Conservation (phyloP, 1,140 invertebrate genomes). For the Hyphantria cunea region DNA sequence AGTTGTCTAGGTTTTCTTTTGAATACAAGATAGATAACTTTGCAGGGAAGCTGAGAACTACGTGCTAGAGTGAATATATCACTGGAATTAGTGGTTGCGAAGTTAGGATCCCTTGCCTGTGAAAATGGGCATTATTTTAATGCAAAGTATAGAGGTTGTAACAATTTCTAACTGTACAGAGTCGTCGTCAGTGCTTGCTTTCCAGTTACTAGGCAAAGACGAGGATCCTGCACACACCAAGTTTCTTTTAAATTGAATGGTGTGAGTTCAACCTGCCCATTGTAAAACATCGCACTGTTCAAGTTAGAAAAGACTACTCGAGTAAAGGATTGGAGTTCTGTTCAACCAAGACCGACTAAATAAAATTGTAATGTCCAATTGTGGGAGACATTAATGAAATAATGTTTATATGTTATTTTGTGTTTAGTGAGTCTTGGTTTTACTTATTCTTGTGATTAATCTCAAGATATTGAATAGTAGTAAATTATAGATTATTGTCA, state of each 20-base stretch:
- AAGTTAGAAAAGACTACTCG: constrained; percentile 79
- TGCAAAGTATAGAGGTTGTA: constrained; percentile 94
- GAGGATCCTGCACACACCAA: constrained; percentile 66
- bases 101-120: constrained; percentile 82
- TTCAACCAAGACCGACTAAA: constrained; percentile 82
- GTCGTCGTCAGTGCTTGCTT: constrained; percentile 54
- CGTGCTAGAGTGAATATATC: constrained; percentile 73
- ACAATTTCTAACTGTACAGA: constrained; percentile 77
- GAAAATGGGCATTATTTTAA: constrained; percentile 93
- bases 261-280: constrained; percentile 70
- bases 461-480: constrained; percentile 47
- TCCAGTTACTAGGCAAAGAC: constrained; percentile 38
- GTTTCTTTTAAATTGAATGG: constrained; percentile 82
- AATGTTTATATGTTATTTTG: constrained; percentile 60
- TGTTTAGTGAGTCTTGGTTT: constrained; percentile 82
- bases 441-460: constrained; percentile 67
- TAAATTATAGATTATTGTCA: constrained; percentile 53
- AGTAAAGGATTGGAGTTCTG: constrained; percentile 79
- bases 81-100: constrained; percentile 72
- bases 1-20: constrained; percentile 75
- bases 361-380: constrained; percentile 64
- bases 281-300: constrained; percentile 74
- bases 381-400: constrained; percentile 45
- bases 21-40: constrained; percentile 75
- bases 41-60: constrained; percentile 80